Evolutionary conservation across 2,113 vertebrate genomes (phyloP).

Genomic region (Varanus salvator): DNA sequence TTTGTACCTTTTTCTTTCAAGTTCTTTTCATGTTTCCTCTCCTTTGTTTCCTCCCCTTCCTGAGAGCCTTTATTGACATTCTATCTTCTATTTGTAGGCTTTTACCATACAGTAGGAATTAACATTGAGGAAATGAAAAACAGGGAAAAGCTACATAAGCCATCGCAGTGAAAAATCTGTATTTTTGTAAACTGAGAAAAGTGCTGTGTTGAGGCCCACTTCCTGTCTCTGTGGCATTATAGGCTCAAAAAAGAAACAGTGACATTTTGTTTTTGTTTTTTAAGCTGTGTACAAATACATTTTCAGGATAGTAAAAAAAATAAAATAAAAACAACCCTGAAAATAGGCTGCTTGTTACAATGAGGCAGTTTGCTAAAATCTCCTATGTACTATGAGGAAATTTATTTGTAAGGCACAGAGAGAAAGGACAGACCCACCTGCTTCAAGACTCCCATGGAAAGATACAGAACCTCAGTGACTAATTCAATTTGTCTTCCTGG

Average conservation of each 20-base stretch:
- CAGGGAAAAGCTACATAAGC: constrained; percentile 36
- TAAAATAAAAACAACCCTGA: constrained; percentile 13
- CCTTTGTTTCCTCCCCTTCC: constrained; percentile 71
- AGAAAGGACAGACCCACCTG: constrained; percentile 15
- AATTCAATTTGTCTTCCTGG: constrained; percentile 65
- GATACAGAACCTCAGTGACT: constrained; percentile 68
- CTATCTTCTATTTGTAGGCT: constrained; percentile 70
- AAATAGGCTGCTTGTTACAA: constrained; percentile 45
- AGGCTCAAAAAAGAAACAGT: constrained; percentile 66
- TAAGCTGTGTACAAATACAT: constrained; percentile 51
- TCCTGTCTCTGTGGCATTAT: constrained; percentile 49
- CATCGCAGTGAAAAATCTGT: constrained; percentile 29
- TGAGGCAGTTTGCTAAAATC: constrained; percentile 55
- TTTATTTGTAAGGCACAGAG: constrained; percentile 69
- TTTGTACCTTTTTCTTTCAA: constrained; percentile 73
- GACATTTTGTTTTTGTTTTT: constrained; percentile 45
- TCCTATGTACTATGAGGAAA: constrained; percentile 49
- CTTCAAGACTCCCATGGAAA: constrained; percentile 53
- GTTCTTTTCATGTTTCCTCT: constrained; percentile 73
- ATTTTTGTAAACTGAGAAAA: constrained; percentile 50
- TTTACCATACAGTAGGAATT: constrained; percentile 65
- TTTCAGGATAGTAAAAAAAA: constrained; percentile 56
- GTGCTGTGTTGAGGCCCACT: constrained; percentile 34
- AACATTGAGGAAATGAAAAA: constrained; percentile 67
- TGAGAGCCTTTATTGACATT: constrained; percentile 71